These are phyloP conservation scores for Acanthopleura granulata DNA, from an alignment of 2,888 invertebrate genomes.

Conservation along the genomic window DNA sequence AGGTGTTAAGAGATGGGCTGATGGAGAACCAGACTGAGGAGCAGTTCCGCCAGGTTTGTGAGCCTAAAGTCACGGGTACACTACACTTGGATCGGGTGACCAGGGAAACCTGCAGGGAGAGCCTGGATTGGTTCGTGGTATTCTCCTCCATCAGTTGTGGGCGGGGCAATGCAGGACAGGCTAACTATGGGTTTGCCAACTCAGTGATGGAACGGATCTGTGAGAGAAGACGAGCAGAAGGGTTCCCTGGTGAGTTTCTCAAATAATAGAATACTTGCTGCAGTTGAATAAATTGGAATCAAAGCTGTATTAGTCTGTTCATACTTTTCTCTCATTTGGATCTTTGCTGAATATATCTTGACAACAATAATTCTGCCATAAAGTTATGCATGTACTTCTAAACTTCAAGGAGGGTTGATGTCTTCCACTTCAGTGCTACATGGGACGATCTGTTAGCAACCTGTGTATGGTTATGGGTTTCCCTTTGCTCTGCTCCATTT, in stretches of 20 bases:
- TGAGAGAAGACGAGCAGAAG: slow-evolving; percentile 85
- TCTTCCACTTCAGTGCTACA: too few relatives aligned
- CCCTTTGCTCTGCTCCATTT: too few relatives aligned
- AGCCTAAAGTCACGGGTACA: slow-evolving; percentile 90
- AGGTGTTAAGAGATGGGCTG: slow-evolving; percentile 87
- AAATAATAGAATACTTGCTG: too few relatives aligned
- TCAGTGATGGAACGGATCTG: slow-evolving; percentile 97
- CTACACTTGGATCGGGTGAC: slow-evolving; percentile 85
- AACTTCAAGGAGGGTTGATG: too few relatives aligned
- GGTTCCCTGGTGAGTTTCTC: slow-evolving; percentile 78
- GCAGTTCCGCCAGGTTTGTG: slow-evolving; percentile 82
- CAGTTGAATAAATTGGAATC: too few relatives aligned
- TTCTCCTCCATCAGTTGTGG: slow-evolving; percentile 98
- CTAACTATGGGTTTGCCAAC: slow-evolving; percentile 97
- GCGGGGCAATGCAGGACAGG: slow-evolving; percentile 95
- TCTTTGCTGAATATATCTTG: too few relatives aligned
- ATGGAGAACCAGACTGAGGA: slow-evolving; percentile 87
- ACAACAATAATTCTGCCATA: too few relatives aligned
- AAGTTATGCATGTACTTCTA: too few relatives aligned
- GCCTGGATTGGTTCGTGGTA: slow-evolving; percentile 89
- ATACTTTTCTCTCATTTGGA: too few relatives aligned
- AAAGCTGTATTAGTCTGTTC: too few relatives aligned
- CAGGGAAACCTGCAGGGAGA: slow-evolving; percentile 81
- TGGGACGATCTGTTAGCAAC: too few relatives aligned
- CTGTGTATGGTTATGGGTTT: too few relatives aligned